Evolutionary conservation across 2,113 vertebrate genomes (phyloP), one percentile per base, ranked within the genome.

Genomic region (Pantherophis guttatus): DNA sequence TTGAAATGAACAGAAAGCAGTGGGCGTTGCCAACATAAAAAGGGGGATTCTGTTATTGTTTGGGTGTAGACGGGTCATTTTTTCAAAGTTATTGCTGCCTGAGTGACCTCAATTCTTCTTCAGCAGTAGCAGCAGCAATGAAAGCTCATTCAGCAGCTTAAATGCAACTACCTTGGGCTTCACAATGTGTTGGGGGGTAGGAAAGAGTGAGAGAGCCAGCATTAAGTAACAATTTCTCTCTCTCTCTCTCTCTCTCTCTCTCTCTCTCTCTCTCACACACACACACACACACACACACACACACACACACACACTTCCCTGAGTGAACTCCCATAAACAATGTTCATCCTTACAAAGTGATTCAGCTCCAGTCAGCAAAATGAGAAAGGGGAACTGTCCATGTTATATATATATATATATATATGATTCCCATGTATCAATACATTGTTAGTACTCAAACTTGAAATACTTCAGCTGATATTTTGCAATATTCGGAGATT

Each of bases 31-130:
- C 98, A 97, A 98, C 98, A 98, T 98, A 98, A 98, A 98, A 98
- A 98, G 97, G 98, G 98, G 97, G 97, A 98, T 98, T 98, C 98
- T 97, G 98, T 98, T 98, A 98, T 98, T 98, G 98, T 98, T 98
- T 98, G 98, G 98, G 98, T 98, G 98, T 98, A 98, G 98, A 98
- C 97, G 98, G 98, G 98, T 98, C 98, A 98, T 98, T 98, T 98
- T 98, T 98, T 98, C 98, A 98, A 98, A 97, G 97, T 98, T 98
- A 98, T 96, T 98, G 98, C 98, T 98, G 98, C 98, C 97, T 98
- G 95, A 98, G 96, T 98, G 98, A 96, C 97, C 97, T 96, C 97
- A 97, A 95, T 97, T 95, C 96, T 94, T 97, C 94, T 81, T 87
- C 39, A 95, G 97, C 92, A 94, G 96, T 88, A 96, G 88, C 94